Evolutionary conservation across 2,113 vertebrate genomes (phyloP), one percentile per base, ranked within the genome.

Genomic region (Neolamprologus caudopunctatus): DNA sequence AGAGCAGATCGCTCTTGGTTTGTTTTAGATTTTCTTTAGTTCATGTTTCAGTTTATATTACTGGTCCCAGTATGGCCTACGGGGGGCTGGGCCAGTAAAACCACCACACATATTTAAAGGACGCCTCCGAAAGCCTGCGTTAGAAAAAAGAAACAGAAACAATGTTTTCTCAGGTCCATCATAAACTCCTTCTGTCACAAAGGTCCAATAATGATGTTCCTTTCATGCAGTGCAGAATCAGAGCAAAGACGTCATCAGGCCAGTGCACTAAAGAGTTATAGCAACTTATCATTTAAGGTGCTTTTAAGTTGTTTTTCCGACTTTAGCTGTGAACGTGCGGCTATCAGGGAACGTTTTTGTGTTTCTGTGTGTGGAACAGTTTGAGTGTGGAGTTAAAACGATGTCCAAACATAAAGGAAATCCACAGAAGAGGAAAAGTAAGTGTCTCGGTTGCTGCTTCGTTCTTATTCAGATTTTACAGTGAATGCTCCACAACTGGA

Each of bases 281-380:
- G 4, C 33, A 35, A 12, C 9, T 37, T 68, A 68, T 9, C 33
- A 0, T 14, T 40, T 68, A 37, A 68, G 33, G 33, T 35, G 31
- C 31, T 66, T n/a, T 35, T 2, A n/a, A 66, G 17, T 5, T 3
- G 3, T 13, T 66, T 66, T 40, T 21, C 17, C 7, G 0, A 68
- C 33, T 68, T 68, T 0, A 40, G n/a, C 33, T 21, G 35, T 40
- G 63, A 68, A 40, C 4, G 11, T 14, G 63, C 1, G 0, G 17
- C 35, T 68, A 24, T 2, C 19, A 6, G 7, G n/a, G 31, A 68
- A 68, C 12, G 4, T 8, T 21, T 40, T 3, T 68, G 63, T 68
- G 11, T 68, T 21, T 14, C 33, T 40, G 35, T 21, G 63, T 68
- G 63, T 40, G 19, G 33, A 66, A 37, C 33, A 66, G 61, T 37